Base-by-base conservation (phyloP, 2,888 invertebrate genomes). In the Bellardia pandia region DNA sequence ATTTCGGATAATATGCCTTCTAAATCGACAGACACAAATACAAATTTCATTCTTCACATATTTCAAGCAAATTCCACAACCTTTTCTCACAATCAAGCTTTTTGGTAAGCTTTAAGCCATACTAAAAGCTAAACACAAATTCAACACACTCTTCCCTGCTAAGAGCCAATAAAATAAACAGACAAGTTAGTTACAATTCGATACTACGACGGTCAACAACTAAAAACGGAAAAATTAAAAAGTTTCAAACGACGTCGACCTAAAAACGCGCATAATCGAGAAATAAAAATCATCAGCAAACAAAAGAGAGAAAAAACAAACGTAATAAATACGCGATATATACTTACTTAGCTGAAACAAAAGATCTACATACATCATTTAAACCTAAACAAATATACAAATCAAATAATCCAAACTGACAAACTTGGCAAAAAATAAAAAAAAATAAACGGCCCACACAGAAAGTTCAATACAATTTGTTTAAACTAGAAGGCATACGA, bases 201-300 rank as follows among this genome's bases (percentile, higher is more conserved):
- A 68, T 11, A 58, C n/a, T 71, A 71, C 11, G 69, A 71, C 71
- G 75, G 56, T 64, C 64, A 87, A 82, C 81, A 82, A 71, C 81
- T 75, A 30, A 53, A 74, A 72, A 71, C 86, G 86, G 83, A 84
- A 42, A 42, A 69, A 53, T 64, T 64, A 13, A 68, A 75, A 42
- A 56, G 16, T 72, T 53, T n/a, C 14, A 42, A 45, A 58, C 40
- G n/a, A 56, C 23, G 45, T 72, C 85, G 85, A 82, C 78, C 85
- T 78, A 82, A 87, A 87, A 84, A 84, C 86, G 83, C 80, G 86
- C 81, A 78, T 69, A 75, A 58, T 69, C 74, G 56, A 75, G 69
- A 69, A 48, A 81, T 68, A 64, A 58, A 68, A 80, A 5, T 71
- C 45, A 62, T 75, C 7, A 37, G 30, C 13, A 11, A 48, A n/a